These are phyloP conservation scores for Epinotia nisella DNA, from an alignment of 2,888 invertebrate species.

Conservation along the genomic window DNA sequence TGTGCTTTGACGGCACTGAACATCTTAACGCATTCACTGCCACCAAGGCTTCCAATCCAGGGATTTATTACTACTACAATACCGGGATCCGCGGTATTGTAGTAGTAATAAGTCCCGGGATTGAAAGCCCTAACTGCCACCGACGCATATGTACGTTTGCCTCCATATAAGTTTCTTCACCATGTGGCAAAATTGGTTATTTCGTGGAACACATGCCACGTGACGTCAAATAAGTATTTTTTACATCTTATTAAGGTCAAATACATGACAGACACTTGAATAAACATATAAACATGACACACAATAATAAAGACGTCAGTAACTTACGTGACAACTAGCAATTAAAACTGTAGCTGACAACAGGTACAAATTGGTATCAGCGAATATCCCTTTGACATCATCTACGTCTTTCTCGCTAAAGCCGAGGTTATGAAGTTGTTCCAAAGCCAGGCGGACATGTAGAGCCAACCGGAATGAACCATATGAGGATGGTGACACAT, in stretches of 20 bases:
- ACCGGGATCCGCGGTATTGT: too few relatives aligned
- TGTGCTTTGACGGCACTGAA: too few relatives aligned
- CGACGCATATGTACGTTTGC: too few relatives aligned
- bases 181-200: too few relatives aligned
- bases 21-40: too few relatives aligned
- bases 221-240: slow-evolving; percentile 5
- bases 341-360: slow-evolving; percentile 95
- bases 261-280: neutral
- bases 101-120: too few relatives aligned
- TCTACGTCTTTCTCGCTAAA: slow-evolving; percentile 97
- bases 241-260: neutral
- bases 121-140: too few relatives aligned
- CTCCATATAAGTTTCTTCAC: too few relatives aligned
- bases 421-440: slow-evolving; percentile 89
- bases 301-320: slow-evolving; percentile 17
- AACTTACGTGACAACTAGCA: slow-evolving; percentile 95
- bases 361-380: slow-evolving; percentile 97
- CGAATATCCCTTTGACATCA: slow-evolving; percentile 98
- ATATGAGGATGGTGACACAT: slow-evolving; percentile 90
- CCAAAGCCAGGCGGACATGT: slow-evolving; percentile 90
- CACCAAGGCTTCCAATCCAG: too few relatives aligned
- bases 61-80: too few relatives aligned
- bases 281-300: neutral
- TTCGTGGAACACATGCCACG: too few relatives aligned
- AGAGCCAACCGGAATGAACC: slow-evolving; percentile 91